phyloP scores from a whole-genome alignment of 2,113 vertebrate species.

The Pardalotus punctatus region DNA sequence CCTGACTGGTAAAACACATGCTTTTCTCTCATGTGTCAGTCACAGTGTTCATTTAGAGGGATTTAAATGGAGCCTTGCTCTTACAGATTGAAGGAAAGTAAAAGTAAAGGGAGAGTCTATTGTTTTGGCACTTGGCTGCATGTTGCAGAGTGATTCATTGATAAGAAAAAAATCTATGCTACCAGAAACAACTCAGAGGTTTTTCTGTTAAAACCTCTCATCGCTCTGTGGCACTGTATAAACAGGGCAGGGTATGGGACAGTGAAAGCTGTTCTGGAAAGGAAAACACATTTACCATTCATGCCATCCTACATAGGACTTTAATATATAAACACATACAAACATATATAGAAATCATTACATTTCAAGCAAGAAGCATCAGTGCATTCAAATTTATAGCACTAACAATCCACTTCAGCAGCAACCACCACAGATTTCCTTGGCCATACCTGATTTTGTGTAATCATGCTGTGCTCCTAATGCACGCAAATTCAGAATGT shows the following conservation, averaged over 20 bases:
- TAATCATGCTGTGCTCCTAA: neutral
- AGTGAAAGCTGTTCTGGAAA: neutral
- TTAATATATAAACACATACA: neutral
- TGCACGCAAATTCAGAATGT: neutral
- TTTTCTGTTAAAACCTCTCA: neutral
- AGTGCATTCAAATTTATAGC: neutral
- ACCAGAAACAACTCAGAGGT: neutral
- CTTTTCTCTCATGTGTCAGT: neutral
- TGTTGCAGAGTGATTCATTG: neutral
- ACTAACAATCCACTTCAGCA: neutral
- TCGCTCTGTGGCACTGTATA: neutral
- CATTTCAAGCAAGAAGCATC: neutral
- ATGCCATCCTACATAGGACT: neutral
- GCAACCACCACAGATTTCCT: neutral
- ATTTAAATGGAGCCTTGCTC: neutral
- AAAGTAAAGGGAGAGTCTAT: neutral
- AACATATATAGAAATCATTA: neutral
- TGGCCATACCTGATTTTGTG: neutral
- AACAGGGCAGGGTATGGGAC: neutral
- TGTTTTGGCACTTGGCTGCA: neutral
- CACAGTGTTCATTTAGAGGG: neutral
- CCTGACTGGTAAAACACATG: neutral
- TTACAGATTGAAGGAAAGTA: neutral
- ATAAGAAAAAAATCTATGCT: neutral
- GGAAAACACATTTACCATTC: neutral